These are phyloP conservation scores for Heliconius erato DNA, from an alignment of 2,888 invertebrate genomes.

Conservation along the genomic window DNA sequence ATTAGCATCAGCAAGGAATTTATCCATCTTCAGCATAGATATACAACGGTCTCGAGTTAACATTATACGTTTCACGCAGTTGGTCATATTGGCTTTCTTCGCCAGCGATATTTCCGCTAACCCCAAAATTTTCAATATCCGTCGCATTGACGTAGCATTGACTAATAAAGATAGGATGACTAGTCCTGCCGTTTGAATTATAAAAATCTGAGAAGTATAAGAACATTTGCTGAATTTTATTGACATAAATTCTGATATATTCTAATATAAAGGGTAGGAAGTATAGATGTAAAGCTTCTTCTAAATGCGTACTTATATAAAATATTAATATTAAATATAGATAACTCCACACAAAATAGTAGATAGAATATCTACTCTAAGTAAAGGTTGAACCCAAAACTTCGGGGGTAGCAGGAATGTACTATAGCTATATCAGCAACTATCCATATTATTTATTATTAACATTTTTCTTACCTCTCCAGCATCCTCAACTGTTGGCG, in stretches of 20 bases:
- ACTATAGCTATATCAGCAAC: not conserved
- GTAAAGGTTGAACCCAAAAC: not conserved
- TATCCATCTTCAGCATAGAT: constrained; percentile 86
- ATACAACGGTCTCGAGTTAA: constrained; percentile 80
- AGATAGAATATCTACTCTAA: too few relatives aligned
- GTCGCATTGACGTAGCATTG: constrained; percentile 85
- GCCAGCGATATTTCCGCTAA: constrained; percentile 81
- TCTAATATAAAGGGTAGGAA: too few relatives aligned
- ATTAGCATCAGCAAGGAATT: constrained; percentile 87
- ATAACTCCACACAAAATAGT: not conserved
- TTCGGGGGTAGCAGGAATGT: not conserved
- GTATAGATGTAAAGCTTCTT: too few relatives aligned
- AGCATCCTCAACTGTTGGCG: constrained; percentile 67
- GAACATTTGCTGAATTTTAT: too few relatives aligned
- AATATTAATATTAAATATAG: too few relatives aligned
- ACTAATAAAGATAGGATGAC: constrained; percentile 85
- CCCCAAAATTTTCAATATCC: constrained; percentile 82
- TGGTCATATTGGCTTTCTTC: constrained; percentile 85
- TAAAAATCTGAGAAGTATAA: constrained; percentile 68
- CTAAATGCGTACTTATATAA: too few relatives aligned
- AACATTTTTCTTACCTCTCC: constrained; percentile 65
- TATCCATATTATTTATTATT: not conserved
- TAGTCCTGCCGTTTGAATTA: constrained; percentile 85
- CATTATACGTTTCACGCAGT: constrained; percentile 82
- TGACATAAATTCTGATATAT: too few relatives aligned